Evolutionary conservation across 2,797 vertebrate genomes (phyloP).

Genomic region (Premnoplex brunnescens): DNA sequence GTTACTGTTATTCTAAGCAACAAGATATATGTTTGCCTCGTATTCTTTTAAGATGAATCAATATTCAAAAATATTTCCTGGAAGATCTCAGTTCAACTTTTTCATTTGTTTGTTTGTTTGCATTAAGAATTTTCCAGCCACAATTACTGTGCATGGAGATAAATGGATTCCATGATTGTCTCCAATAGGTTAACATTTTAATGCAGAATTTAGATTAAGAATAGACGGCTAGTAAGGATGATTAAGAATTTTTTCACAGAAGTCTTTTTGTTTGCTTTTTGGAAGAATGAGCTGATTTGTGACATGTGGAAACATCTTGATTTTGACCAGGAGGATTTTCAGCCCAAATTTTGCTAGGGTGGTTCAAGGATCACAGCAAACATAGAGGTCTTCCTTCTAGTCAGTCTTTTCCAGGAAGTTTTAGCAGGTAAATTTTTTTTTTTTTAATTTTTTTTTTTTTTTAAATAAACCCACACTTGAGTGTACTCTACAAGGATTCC

Average conservation of each 20-base stretch:
- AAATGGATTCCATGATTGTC: background rate
- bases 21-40: background rate
- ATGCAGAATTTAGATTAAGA: background rate
- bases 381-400: background rate
- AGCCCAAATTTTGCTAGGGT: background rate
- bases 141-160: background rate
- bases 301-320: background rate
- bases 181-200: background rate
- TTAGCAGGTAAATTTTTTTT: background rate
- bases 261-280: background rate
- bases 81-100: background rate
- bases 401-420: background rate
- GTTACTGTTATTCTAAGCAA: background rate
- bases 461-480: too few relatives aligned
- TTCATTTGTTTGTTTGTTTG: background rate
- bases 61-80: background rate
- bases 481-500: background rate
- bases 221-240: background rate
- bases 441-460: background rate
- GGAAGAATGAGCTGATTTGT: background rate
- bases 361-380: background rate
- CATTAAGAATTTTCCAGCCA: background rate
- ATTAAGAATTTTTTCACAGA: background rate
- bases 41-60: background rate
- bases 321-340: background rate